A percentile compares a stretch with the other conserved stretches of the same genome.
These are phyloP conservation scores for Chiloscyllium punctatum DNA, from an alignment of 2,797 vertebrate species.

Conservation along the genomic window DNA sequence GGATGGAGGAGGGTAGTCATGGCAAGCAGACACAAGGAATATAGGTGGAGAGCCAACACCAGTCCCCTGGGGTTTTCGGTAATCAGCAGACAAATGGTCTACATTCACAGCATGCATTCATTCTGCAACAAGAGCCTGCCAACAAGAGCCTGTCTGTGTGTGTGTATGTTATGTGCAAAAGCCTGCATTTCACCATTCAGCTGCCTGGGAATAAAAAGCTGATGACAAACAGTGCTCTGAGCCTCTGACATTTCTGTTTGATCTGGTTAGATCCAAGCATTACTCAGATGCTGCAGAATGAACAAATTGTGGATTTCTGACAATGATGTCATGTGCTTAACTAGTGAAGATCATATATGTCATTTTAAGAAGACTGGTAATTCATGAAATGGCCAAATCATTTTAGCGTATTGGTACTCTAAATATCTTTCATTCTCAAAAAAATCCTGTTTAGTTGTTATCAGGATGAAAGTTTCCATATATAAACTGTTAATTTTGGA, in stretches of 20 bases:
- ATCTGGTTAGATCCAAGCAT: conserved; percentile 49
- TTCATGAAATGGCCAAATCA: conserved; percentile 32
- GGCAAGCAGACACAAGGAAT: conserved; percentile 42
- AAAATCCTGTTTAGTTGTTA: background rate
- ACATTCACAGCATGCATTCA: conserved; percentile 52
- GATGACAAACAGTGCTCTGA: conserved; percentile 62
- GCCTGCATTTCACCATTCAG: conserved; percentile 50
- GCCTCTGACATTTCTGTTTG: conserved; percentile 59
- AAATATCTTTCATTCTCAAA: background rate
- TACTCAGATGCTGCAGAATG: conserved; percentile 55
- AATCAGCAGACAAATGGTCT: conserved; percentile 59
- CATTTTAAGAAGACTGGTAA: conserved; percentile 38
- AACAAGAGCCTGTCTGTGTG: conserved; percentile 47
- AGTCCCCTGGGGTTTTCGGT: conserved; percentile 54
- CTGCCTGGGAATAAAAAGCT: conserved; percentile 52
- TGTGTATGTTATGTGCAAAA: conserved; percentile 47
- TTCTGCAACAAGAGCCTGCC: conserved; percentile 56
- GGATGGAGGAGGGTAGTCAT: conserved; percentile 19
- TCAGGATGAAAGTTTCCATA: background rate
- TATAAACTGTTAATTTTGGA: background rate
- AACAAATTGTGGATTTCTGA: conserved; percentile 57
- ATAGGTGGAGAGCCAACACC: conserved; percentile 57
- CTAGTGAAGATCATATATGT: conserved; percentile 36
- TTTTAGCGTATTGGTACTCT: background rate
- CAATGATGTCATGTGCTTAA: conserved; percentile 39